Evolutionary conservation across 2,797 vertebrate species (phyloP).

Genomic region (Caiman crocodilus): DNA sequence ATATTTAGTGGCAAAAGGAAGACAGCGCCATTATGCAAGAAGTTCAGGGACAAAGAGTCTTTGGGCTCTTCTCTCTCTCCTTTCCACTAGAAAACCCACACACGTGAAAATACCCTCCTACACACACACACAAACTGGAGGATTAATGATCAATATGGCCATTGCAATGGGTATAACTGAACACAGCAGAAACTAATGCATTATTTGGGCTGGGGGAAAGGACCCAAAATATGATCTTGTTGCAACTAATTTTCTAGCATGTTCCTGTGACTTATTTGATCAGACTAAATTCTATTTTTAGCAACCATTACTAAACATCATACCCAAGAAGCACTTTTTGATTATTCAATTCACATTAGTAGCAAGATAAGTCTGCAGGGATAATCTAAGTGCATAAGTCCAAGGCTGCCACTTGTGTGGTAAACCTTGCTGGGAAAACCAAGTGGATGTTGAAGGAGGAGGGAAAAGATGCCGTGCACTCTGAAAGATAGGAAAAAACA

Average conservation of each 20-base stretch:
- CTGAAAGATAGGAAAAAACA: not conserved
- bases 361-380: not conserved
- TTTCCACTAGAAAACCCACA: no score
- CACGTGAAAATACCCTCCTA: no score
- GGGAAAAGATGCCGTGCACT: accelerated
- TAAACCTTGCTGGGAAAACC: not conserved
- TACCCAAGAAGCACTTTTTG: not conserved
- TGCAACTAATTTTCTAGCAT: not conserved
- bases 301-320: not conserved
- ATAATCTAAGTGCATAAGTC: not conserved
- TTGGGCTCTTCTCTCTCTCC: no score
- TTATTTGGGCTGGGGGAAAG: not conserved
- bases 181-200: not conserved
- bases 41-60: no score
- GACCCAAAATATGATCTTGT: not conserved
- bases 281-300: not conserved
- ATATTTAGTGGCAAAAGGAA: no score
- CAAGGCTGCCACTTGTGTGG: not conserved
- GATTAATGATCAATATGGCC: not conserved
- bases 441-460: not conserved
- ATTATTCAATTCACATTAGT: not conserved
- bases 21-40: no score
- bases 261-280: not conserved
- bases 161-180: not conserved
- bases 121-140: not conserved